Evolutionary conservation across 1,140 invertebrate genomes (phyloP), one percentile per base, ranked within the genome.

Genomic region (Antheraea pernyi): DNA sequence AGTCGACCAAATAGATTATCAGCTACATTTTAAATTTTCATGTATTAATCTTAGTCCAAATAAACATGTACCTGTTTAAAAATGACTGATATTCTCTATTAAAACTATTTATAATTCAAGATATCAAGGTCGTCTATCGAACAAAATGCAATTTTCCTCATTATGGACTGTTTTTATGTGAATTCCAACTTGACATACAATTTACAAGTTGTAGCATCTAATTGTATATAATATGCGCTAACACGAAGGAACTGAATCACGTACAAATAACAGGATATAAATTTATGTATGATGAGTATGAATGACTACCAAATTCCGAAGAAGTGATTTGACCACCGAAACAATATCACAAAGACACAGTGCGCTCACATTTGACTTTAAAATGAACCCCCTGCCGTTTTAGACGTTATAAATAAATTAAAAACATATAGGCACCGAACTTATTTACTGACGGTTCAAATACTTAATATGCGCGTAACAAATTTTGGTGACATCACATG

Each of bases 381-480:
- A 74, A 70, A 68, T 58, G 37, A 46, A 65, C 7, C 16, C 39
- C 61, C 30, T 63, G 13, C 19, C 67, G 53, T 53, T 53, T 48
- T 13, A 53, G 46, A 69, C 66, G 19, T 68, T 70, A 75, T 60
- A 68, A 69, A 64, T 65, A 64, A 72, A 72, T 69, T 70, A 68
- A 70, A 61, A 73, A 69, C 53, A 64, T 71, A 68, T 77, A 73
- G 73, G 63, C 62, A 68, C 59, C 67, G 63, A 71, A 69, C 73
- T 67, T 71, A n/a, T 66, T 69, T 66, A 71, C 62, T 53, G 19
- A 62, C 16, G 62, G n/a, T 67, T 69, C 67, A 22, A 62, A 53
- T 61, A 60, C 46, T 65, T 30, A 30, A 30, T 30, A 30, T 30
- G 39, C 67, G 63, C 62, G 64, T 59, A 61, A 46, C 9, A 64